phyloP scores from a whole-genome alignment of 2,797 vertebrate species.

The Tolypeutes matacus region DNA sequence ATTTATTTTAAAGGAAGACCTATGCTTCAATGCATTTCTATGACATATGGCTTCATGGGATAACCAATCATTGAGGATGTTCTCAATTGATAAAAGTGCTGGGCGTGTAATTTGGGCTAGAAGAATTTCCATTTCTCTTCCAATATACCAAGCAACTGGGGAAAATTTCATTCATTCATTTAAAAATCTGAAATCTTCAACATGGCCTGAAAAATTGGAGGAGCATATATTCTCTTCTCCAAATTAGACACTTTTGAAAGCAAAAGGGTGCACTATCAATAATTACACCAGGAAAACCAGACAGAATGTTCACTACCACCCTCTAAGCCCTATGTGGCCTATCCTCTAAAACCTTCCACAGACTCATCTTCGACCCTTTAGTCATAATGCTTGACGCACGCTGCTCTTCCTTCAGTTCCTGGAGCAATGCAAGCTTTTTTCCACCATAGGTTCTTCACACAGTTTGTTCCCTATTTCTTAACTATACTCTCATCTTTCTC shows the following conservation, averaged over 20 bases:
- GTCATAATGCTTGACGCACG: neutral
- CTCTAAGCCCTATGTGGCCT: neutral
- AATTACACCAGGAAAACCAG: neutral
- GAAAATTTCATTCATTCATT: neutral
- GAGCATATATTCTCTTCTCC: neutral
- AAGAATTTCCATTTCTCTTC: neutral
- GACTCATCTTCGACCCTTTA: neutral
- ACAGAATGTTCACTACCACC: fast-evolving
- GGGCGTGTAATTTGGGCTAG: too few species aligned
- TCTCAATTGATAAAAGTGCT: too few species aligned
- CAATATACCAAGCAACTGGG: neutral
- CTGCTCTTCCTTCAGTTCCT: neutral
- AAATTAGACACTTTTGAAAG: neutral
- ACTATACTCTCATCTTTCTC: neutral
- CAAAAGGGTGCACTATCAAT: neutral
- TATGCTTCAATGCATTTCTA: too few species aligned
- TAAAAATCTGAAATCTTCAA: neutral
- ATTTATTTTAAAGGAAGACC: too few species aligned
- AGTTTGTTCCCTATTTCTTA: neutral
- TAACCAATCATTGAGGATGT: too few species aligned
- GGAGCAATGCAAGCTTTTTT: neutral
- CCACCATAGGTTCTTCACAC: neutral
- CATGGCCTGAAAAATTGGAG: neutral
- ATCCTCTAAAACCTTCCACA: neutral
- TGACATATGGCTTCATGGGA: too few species aligned